Evolutionary conservation across 1,140 invertebrate genomes (phyloP).

Genomic region (Diachasma alloeum): DNA sequence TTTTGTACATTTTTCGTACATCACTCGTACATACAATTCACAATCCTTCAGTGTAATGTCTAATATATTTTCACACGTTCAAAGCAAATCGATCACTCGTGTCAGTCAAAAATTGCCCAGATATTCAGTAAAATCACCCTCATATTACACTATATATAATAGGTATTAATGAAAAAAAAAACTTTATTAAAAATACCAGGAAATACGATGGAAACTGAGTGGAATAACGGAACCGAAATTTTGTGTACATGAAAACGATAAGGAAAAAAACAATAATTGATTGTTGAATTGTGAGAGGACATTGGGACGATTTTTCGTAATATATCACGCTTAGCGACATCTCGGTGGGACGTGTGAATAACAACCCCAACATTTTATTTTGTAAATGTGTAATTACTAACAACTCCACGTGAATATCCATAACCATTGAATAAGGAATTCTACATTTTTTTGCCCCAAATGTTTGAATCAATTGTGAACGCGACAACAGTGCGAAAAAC

Average conservation of each 20-base stretch:
- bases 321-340: background rate
- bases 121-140: background rate
- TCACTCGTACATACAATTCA: no score
- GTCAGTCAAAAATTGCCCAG: background rate
- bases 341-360: slow-evolving; percentile 1
- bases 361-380: background rate
- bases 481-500: background rate
- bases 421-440: background rate
- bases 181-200: background rate
- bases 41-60: no score
- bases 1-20: no score
- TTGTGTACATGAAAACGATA: background rate
- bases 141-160: slow-evolving; percentile 4
- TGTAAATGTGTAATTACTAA: background rate
- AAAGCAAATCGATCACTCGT: no score
- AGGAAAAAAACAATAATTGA: background rate
- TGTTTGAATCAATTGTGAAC: background rate
- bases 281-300: slow-evolving; percentile 17
- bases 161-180: slow-evolving; percentile 1
- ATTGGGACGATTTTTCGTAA: slow-evolving; percentile 14
- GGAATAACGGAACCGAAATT: background rate
- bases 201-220: slow-evolving; percentile 4
- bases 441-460: background rate
- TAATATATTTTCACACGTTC: no score
- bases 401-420: background rate